Conservation (phyloP, 2,888 invertebrate genomes). For the Eulithis prunata region DNA sequence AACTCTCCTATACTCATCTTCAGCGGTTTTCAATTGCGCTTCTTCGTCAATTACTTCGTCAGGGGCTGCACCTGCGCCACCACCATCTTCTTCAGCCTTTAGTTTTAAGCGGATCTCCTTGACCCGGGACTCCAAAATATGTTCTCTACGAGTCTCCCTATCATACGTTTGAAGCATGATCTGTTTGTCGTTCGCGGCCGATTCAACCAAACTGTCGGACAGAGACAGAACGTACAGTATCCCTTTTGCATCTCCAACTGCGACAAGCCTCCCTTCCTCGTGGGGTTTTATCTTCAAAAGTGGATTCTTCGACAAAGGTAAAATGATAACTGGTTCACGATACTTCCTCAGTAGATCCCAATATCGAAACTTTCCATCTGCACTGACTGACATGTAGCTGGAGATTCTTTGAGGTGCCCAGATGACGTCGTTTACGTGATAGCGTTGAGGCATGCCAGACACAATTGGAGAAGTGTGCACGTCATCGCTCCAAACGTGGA, state of each 20-base stretch:
- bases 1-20: constrained; percentile 73
- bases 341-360: constrained; percentile 92
- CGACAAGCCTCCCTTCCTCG: constrained; percentile 84
- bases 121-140: constrained; percentile 93
- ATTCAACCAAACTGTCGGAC: constrained; percentile 86
- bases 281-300: constrained; percentile 86
- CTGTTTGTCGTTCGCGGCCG: constrained; percentile 88
- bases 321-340: constrained; percentile 85
- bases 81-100: constrained; percentile 65
- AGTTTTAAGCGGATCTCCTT: constrained; percentile 89
- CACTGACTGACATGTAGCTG: constrained; percentile 58
- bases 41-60: constrained; percentile 48
- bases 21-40: constrained; percentile 51
- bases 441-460: constrained; percentile 51
- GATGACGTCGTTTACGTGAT: constrained; percentile 56
- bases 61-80: constrained; percentile 45
- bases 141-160: constrained; percentile 92
- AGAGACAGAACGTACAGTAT: constrained; percentile 86
- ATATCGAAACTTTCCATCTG: constrained; percentile 88
- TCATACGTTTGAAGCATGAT: constrained; percentile 89
- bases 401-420: constrained; percentile 70
- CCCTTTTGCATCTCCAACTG: constrained; percentile 87
- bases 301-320: constrained; percentile 82
- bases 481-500: constrained; percentile 88
- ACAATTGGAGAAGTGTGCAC: constrained; percentile 71